Percentiles rank a stretch among this genome's conserved stretches.
Conservation (phyloP, 2,888 invertebrate species). For the Coleophora flavipennella region DNA sequence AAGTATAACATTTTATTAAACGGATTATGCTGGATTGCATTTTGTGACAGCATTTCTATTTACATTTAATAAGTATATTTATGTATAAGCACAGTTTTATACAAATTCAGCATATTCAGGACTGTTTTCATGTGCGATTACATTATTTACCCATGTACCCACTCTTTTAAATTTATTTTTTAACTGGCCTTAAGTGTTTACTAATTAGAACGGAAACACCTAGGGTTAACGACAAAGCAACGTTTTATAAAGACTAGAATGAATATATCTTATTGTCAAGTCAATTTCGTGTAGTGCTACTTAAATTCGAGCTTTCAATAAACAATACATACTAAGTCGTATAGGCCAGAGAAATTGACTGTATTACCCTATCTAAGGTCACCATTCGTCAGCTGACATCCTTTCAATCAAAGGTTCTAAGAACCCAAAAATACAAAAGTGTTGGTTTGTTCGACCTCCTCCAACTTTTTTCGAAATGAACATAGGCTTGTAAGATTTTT, state of each 20-base stretch:
- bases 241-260: conserved; percentile 60
- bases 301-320: conserved; percentile 61
- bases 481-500: too few relatives aligned
- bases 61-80: conserved; percentile 1
- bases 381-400: too few relatives aligned
- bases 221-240: conserved; percentile 38
- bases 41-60: conserved; percentile 19
- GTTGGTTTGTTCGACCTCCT: too few relatives aligned
- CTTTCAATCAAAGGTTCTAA: too few relatives aligned
- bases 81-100: too few relatives aligned
- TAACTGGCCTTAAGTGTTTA: conserved; percentile 6
- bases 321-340: conserved; percentile 44
- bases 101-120: too few relatives aligned
- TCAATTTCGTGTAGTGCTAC: conserved; percentile 45
- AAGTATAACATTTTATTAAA: conserved; percentile 6
- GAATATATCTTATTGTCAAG: conserved; percentile 58
- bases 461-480: too few relatives aligned
- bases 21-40: conserved; percentile 17
- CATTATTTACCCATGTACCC: background rate
- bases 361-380: conserved; percentile 29
- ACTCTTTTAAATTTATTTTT: background rate
- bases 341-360: conserved; percentile 66
- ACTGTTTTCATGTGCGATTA: background rate
- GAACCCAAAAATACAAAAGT: too few relatives aligned
- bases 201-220: conserved; percentile 2